These are phyloP conservation scores for Rhodinocichla rosea DNA, from an alignment of 2,113 vertebrate species.

Conservation along the genomic window DNA sequence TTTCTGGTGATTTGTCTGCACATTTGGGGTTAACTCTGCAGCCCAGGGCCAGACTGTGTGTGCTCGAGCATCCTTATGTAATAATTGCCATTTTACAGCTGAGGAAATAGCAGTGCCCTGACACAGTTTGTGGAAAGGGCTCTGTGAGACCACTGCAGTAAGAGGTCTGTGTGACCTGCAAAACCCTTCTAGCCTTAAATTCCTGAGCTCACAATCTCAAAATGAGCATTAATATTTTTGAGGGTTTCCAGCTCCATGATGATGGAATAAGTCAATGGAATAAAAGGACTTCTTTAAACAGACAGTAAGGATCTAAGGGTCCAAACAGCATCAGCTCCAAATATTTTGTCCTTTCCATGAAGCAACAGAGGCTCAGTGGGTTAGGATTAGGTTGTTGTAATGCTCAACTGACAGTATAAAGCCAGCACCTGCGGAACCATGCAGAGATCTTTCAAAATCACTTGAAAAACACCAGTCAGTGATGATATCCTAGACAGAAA, in stretches of 20 bases:
- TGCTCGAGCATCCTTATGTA: background rate
- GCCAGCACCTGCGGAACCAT: background rate
- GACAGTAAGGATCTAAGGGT: background rate
- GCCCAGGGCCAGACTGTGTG: background rate
- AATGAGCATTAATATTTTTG: background rate
- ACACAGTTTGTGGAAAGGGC: background rate
- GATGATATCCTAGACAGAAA: background rate
- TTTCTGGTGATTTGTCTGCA: background rate
- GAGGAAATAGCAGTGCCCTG: background rate
- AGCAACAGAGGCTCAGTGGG: background rate
- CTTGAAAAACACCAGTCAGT: background rate
- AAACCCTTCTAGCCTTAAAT: background rate
- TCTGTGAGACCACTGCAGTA: background rate
- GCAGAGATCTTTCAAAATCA: background rate
- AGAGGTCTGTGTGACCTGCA: background rate
- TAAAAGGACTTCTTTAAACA: background rate
- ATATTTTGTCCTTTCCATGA: background rate
- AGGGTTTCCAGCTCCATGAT: background rate
- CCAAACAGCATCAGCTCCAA: background rate
- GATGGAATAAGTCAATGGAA: background rate
- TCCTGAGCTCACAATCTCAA: background rate
- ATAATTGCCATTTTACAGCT: conserved; percentile 1
- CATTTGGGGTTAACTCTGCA: background rate
- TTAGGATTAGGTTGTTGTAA: background rate
- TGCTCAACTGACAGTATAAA: background rate